Evolutionary conservation across 2,888 invertebrate species (phyloP), one percentile per base, ranked within the genome.

Genomic region (Noctua comes): DNA sequence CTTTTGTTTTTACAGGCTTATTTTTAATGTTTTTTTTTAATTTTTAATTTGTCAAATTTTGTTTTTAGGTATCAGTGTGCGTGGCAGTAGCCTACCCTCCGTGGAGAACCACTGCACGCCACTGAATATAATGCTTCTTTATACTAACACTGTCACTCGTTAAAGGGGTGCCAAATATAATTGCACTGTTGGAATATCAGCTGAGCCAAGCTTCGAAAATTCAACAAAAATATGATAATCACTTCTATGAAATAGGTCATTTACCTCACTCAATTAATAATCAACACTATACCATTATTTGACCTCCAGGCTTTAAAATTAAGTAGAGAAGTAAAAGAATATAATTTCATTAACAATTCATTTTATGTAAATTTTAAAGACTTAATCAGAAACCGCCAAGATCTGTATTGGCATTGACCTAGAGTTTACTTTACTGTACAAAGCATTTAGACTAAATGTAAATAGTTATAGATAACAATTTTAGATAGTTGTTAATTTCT

Each of bases 311-410:
- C n/a, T 40, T 40, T 68, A 21, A 68, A 24, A 68, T 68, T 59
- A 27, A 62, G 62, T 16, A 76, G 13, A 18, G 43, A 64, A 64
- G 24, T 24, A 46, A 27, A 43, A 40, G 1, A 40, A 57, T 46
- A 18, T 18, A 18, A 64, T 69, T 80, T 69, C 1, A 54, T 27
- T 13, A 65, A 36, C 62, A 64, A 46, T 69, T n/a, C 18, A n/a
- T 31, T 79, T 6, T 46, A 65, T 40, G 64, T 65, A 27, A 54
- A 43, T 59, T 10, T 18, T 57, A 36, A 31, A 24, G 16, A 54
- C 8, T 7, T 6, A 27, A 1, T 18, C 16, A 21, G 31, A 16
- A 21, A 24, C 18, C n/a, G n/a, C 11, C 13, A 36, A 24, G 36
- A 51, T 43, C 0, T 48, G 0, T 7, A 43, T 31, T 54, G 18